Evolutionary conservation across 2,888 invertebrate genomes (phyloP).

Genomic region (Andrena marginata): DNA sequence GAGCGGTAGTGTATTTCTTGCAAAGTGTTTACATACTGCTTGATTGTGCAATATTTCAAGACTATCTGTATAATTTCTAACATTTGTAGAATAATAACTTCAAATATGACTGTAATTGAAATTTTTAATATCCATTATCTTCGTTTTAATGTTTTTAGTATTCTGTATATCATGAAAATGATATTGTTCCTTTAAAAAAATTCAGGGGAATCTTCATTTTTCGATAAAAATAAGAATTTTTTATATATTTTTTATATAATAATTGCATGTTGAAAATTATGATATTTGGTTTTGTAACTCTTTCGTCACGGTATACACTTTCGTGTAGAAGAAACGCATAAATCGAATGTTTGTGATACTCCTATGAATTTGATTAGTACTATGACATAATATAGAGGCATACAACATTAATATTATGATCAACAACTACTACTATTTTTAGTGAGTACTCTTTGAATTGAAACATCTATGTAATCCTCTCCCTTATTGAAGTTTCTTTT

Average conservation of each 20-base stretch:
- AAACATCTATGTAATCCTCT: not conserved
- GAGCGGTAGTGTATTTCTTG: too few species aligned
- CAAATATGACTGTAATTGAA: too few species aligned
- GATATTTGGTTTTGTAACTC: not conserved
- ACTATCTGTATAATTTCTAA: too few species aligned
- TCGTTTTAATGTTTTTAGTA: too few species aligned
- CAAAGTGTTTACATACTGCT: too few species aligned
- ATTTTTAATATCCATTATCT: too few species aligned
- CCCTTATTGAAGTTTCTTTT: too few species aligned
- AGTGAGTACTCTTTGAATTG: conserved; percentile 10
- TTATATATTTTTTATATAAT: not conserved
- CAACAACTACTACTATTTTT: not conserved
- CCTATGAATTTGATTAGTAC: not conserved
- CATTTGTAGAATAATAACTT: too few species aligned
- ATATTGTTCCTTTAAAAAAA: not conserved
- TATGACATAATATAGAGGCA: not conserved
- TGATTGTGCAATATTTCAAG: too few species aligned
- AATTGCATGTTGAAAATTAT: not conserved
- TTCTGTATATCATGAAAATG: too few species aligned
- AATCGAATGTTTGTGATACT: not conserved
- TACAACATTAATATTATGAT: too few species aligned
- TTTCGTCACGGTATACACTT: too few species aligned
- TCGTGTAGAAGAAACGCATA: not conserved
- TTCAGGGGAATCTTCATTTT: not conserved
- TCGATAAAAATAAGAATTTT: not conserved